Conservation (phyloP, 2,113 vertebrate species). For the Nerophis lumbriciformis region DNA sequence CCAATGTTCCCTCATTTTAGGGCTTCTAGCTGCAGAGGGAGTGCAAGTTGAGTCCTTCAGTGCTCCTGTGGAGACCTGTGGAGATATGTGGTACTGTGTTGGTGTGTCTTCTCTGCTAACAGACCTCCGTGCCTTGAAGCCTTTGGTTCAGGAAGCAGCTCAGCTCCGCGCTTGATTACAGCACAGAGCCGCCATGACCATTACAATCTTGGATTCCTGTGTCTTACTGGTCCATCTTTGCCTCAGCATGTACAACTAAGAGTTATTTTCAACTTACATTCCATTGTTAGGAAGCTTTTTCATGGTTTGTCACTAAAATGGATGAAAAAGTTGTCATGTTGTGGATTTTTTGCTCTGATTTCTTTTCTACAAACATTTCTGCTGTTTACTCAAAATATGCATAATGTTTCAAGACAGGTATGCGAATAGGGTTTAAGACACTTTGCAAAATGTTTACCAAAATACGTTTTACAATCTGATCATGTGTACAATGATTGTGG, state of each 20-base stretch:
- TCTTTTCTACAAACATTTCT: background rate
- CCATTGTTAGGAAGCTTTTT: constrained; percentile 23
- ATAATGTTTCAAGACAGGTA: no score
- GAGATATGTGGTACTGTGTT: constrained; percentile 78
- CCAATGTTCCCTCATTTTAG: constrained; percentile 51
- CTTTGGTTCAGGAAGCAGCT: constrained; percentile 67
- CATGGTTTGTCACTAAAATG: constrained; percentile 21
- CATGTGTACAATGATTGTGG: no score
- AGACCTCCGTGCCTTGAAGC: constrained; percentile 71
- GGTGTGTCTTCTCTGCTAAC: constrained; percentile 72
- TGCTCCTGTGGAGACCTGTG: constrained; percentile 59
- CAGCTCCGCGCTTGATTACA: constrained; percentile 71
- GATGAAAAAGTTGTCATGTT: constrained; percentile 16
- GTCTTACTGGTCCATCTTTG: constrained; percentile 10
- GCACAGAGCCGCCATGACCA: constrained; percentile 13
- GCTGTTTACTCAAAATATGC: no score
- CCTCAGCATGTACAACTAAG: constrained; percentile 42
- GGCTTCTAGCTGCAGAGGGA: constrained; percentile 71
- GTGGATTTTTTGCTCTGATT: constrained; percentile 1
- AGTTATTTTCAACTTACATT: constrained; percentile 21
- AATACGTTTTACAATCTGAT: no score
- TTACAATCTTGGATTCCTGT: constrained; percentile 13
- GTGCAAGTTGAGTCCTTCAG: constrained; percentile 81
- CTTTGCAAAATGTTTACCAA: no score
- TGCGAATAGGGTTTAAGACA: no score